Percentiles rank a stretch among this genome's conserved stretches.
phyloP scores from a whole-genome alignment of 2,113 vertebrate species.

The Brienomyrus brachyistius region DNA sequence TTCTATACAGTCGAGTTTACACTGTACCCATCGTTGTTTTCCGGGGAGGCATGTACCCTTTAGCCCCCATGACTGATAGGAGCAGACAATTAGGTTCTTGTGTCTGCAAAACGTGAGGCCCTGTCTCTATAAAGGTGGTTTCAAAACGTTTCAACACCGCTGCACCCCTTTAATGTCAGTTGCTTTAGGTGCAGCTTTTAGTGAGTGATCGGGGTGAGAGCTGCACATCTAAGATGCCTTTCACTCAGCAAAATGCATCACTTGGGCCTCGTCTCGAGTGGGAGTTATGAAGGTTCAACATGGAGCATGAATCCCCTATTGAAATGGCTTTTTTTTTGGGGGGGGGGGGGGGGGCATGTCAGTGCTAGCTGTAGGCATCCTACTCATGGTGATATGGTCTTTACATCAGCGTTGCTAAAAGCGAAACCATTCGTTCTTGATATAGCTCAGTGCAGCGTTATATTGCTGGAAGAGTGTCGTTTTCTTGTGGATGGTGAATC shows the following conservation, averaged over 20 bases:
- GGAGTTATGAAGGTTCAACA: neutral
- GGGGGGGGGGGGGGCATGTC: neutral
- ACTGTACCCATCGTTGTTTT: constrained; percentile 23
- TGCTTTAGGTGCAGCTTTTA: neutral
- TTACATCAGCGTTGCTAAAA: neutral
- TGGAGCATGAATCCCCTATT: neutral
- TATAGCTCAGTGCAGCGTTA: neutral
- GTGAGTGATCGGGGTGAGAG: neutral
- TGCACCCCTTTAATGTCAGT: neutral
- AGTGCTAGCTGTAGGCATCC: neutral
- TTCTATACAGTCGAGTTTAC: constrained; percentile 10
- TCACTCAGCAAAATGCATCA: constrained; percentile 3
- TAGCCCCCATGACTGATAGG: constrained; percentile 36
- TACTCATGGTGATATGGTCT: neutral
- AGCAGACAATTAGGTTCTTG: constrained; percentile 41
- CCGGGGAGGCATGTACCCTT: constrained; percentile 31
- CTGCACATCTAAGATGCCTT: neutral
- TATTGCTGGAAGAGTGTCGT: neutral
- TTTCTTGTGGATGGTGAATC: neutral
- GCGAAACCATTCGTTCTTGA: neutral
- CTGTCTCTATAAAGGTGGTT: neutral
- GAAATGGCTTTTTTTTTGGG: neutral
- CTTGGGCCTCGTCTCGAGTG: neutral
- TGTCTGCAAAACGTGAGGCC: constrained; percentile 24
- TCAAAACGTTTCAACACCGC: neutral